Evolutionary conservation across 1,140 invertebrate species (phyloP), one percentile per base, ranked within the genome.

Genomic region (Sinella curviseta): DNA sequence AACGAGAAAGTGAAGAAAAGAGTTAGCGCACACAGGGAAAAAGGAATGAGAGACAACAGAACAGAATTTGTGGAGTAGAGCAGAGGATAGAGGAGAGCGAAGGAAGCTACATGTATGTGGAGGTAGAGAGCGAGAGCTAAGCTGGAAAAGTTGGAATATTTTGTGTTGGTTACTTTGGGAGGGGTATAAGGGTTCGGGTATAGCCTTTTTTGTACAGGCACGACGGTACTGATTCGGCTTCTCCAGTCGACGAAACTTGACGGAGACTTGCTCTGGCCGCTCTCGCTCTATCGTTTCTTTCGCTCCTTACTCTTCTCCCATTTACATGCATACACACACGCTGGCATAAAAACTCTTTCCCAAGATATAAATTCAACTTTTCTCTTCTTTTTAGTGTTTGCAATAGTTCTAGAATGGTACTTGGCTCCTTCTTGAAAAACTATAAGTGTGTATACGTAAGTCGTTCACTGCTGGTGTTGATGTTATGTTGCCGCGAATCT

Each of bases 131-230:
- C 57, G 26, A 65, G n/a, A n/a, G n/a, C 16, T 16, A 65, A n/a
- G 24, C 8, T 12, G 57, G 24, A 26, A 65, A 65, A 65, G 57
- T 65, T 65, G 16, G 57, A n/a, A 48, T 12, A 48, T 20, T 12
- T 48, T 48, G 20, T 48, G 20, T 8, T 20, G 39, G 20, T 48
- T 8, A 17, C 16, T 65, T 65, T 65, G 57, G 57, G 57, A 65
- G 57, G 57, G 57, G 57, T 65, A 65, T n/a, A 65, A 65, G 57
- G 57, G 57, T n/a, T 65, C 57, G 57, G 24, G 57, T n/a, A 65
- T 26, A 16, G 39, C 20, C 39, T 48, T 65, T 4, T 8, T 12
- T 8, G 24, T 26, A 65, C 14, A 65, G 16, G 26, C 57, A 26
- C 16, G 57, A 65, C 57, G 57, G 57, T 65, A 26, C 57, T 65